Evolutionary conservation across 1,140 invertebrate genomes (phyloP), one percentile per base, ranked within the genome.

Genomic region (Drosophila bipectinata): DNA sequence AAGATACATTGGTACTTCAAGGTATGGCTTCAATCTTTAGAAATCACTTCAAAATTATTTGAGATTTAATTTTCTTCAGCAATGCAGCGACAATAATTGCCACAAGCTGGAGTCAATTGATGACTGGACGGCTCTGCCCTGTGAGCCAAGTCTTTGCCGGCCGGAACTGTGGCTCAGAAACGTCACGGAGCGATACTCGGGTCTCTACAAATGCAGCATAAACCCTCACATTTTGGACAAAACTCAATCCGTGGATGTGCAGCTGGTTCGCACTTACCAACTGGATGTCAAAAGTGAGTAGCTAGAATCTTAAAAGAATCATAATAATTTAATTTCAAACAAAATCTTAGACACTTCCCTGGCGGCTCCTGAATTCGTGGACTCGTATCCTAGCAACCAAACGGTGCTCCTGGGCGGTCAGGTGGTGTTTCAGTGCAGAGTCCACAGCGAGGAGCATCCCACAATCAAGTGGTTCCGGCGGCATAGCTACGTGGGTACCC

Each of bases 1-100:
- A 83, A 85, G 34, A 87, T 91, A 54, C 76, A 90, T 52, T 91
- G 90, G 90, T 91, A 73, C 59, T 91, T 91, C 14, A 91, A 91
- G 73, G 90, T 91, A 44, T 15, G 60, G 10, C 15, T 44, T 18
- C 2, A 3, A 2, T 44, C 15, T 9, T 18, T 8, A 4, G 10
- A 18, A 44, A 2, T 44, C 10, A 1, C 10, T 7, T 44, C 0
- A 1, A 44, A 15, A 1, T 44, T 6, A 44, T 14, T 44, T 1
- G 0, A 14, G 1, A 7, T 15, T 44, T 21, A 14, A 1, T 3
- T 21, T 53, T 15, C 0, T 3, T 4, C 47, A 91, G 85, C 90
- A 91, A 90, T 91, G 90, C 66, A 80, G 71, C 24, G 90, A 91
- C 32, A 84, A 75, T 18, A 84, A 79, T 56, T 91, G 90, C 9